A percentile compares a stretch with the other conserved stretches of the same genome.
Evolutionary conservation across 1,140 invertebrate genomes (phyloP).

Genomic region (Sogatella furcifera): DNA sequence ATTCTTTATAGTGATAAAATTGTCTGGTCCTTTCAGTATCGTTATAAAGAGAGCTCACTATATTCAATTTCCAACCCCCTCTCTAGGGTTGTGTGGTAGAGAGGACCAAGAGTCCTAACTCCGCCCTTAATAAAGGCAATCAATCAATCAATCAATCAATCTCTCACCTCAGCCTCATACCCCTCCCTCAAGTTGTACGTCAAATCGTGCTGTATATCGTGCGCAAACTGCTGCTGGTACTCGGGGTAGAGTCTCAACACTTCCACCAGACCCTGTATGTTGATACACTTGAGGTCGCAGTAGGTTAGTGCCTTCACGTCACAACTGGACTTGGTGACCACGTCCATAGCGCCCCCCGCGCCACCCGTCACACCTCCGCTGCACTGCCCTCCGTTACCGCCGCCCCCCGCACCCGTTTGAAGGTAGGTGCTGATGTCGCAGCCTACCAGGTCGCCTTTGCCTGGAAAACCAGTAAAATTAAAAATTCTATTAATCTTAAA

Average conservation of each 20-base stretch:
- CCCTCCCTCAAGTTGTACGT: slow-evolving; percentile 92
- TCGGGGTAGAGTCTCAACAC: slow-evolving; percentile 85
- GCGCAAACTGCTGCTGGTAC: slow-evolving; percentile 84
- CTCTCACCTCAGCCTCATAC: slow-evolving; percentile 67
- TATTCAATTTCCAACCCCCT: too few relatives aligned
- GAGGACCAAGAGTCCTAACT: too few relatives aligned
- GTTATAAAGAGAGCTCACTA: too few relatives aligned
- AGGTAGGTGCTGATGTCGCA: slow-evolving; percentile 79
- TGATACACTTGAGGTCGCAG: slow-evolving; percentile 90
- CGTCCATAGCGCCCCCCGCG: slow-evolving; percentile 40
- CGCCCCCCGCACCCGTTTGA: slow-evolving; percentile 30
- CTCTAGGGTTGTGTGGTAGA: too few relatives aligned
- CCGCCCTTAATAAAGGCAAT: too few relatives aligned
- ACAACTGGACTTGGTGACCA: slow-evolving; percentile 83
- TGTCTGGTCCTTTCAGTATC: too few relatives aligned
- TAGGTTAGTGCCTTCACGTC: slow-evolving; percentile 91
- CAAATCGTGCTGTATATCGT: slow-evolving; percentile 90
- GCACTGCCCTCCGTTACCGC: slow-evolving; percentile 38
- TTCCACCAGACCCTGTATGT: slow-evolving; percentile 81
- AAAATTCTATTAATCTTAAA: neutral
- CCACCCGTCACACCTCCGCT: slow-evolving; percentile 28
- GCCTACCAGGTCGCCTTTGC: slow-evolving; percentile 93
- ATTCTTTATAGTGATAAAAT: too few relatives aligned
- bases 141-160: too few relatives aligned
- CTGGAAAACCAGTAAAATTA: slow-evolving; percentile 38